Evolutionary conservation across 2,797 vertebrate species (phyloP), one percentile per base, ranked within the genome.

Genomic region (Coilia nasus): DNA sequence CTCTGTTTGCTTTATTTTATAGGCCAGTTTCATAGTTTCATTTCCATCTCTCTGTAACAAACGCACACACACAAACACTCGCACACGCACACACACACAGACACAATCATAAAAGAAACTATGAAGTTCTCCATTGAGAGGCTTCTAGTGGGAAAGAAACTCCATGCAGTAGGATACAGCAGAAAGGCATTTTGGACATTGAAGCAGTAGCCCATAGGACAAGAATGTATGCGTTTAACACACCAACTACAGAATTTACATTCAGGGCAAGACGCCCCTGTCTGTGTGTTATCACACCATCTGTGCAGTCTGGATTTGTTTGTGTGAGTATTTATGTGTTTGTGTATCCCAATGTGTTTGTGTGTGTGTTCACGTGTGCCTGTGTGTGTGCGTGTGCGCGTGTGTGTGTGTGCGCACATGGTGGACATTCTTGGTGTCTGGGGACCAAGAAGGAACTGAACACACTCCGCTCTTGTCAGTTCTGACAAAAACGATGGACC

Each of bases 401-500:
- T 64, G 62, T 28, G 10, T 28, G 23, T 64, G 23, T 62, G 59
- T 62, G 59, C 10, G n/a, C 10, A 7, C 7, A 60, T 60, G 23
- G n/a, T n/a, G n/a, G 7, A 64, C 62, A 64, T 25, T 28, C 0
- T 64, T 25, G 28, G 23, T 14, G 62, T 64, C 62, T 28, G 75
- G 50, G 47, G 82, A 83, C 83, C 6, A 83, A 71, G 41, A 85
- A 17, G 83, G 85, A 87, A 86, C 84, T 86, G 85, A 82, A 86
- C 87, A 85, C 82, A 86, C 84, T 75, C 85, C 71, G 82, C 80
- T 86, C 88, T 83, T 83, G 81, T 88, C 84, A 83, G 82, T 83
- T 57, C 67, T 85, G 71, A 89, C 88, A 89, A 90, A 88, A 28
- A 84, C n/a, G 85, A 82, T 86, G 88, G 85, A 83, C 57, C 85